Percentiles rank a stretch among this genome's conserved stretches.
Conservation (phyloP, 2,888 invertebrate genomes). For the Polymixis flavicincta region DNA sequence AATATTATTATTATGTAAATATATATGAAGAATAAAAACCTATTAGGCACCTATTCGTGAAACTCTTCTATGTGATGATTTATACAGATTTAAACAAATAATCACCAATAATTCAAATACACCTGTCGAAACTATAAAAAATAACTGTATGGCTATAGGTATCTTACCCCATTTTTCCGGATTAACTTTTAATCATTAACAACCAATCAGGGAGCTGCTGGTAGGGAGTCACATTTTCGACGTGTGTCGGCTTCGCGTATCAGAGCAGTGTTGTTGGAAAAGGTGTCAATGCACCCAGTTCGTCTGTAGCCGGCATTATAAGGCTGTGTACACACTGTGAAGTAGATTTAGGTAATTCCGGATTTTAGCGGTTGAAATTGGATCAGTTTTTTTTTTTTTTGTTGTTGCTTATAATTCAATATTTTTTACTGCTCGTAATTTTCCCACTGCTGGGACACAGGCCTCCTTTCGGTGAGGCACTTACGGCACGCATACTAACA, state of each 20-base stretch:
- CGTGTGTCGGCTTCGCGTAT: slow-evolving; percentile 42
- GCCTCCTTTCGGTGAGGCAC: no score
- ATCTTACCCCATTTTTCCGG: slow-evolving; percentile 57
- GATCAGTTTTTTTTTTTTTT: background rate
- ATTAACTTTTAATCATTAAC: slow-evolving; percentile 11
- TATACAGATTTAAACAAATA: background rate
- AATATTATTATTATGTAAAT: background rate
- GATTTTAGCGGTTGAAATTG: background rate
- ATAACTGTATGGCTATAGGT: background rate
- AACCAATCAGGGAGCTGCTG: slow-evolving; percentile 19
- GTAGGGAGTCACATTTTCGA: slow-evolving; percentile 43
- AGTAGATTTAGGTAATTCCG: slow-evolving; percentile 1
- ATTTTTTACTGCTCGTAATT: no score
- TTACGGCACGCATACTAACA: no score
- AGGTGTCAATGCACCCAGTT: slow-evolving; percentile 56
- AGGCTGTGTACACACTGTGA: slow-evolving; percentile 37
- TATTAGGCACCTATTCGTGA: background rate
- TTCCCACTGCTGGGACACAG: no score
- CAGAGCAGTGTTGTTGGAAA: slow-evolving; percentile 15
- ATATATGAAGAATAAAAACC: background rate
- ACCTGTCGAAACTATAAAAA: background rate
- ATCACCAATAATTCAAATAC: background rate
- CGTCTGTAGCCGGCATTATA: slow-evolving; percentile 38
- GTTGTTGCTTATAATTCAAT: no score
- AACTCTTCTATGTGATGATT: background rate